Evolutionary conservation across 2,797 vertebrate genomes (phyloP).

Genomic region (Phrynocephalus guinanensis): DNA sequence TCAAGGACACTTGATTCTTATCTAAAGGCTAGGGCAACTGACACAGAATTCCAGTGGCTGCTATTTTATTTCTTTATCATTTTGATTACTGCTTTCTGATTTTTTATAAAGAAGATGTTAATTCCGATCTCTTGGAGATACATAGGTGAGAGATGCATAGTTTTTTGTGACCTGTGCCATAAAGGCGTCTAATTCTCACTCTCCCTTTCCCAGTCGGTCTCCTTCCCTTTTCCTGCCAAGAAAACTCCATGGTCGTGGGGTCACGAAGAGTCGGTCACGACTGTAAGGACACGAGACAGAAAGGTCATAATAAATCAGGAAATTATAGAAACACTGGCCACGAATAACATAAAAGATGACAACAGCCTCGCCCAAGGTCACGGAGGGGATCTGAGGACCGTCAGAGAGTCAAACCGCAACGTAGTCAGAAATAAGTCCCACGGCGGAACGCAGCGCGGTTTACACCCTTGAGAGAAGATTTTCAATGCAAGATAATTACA

Average conservation of each 20-base stretch:
- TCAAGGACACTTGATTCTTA: background rate
- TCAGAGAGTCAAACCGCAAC: too few species aligned
- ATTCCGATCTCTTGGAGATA: too few species aligned
- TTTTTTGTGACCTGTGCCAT: background rate
- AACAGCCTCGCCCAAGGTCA: conserved; percentile 31
- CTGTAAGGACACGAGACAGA: background rate
- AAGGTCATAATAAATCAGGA: too few species aligned
- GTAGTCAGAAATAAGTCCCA: background rate
- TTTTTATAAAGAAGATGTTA: background rate
- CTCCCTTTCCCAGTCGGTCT: background rate
- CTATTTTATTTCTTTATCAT: too few species aligned
- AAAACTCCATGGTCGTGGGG: too few species aligned
- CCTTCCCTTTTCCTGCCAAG: background rate
- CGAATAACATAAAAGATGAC: background rate
- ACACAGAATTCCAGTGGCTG: too few species aligned
- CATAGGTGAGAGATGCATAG: too few species aligned
- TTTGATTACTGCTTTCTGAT: background rate
- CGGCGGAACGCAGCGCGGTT: background rate
- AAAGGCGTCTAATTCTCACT: background rate
- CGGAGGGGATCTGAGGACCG: background rate
- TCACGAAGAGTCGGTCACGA: too few species aligned
- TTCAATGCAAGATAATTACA: too few species aligned
- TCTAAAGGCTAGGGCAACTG: background rate
- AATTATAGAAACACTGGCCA: background rate
- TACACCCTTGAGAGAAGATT: too few species aligned